These are phyloP conservation scores for Philopedon plagiatum DNA, from an alignment of 2,888 invertebrate genomes.

Conservation along the genomic window DNA sequence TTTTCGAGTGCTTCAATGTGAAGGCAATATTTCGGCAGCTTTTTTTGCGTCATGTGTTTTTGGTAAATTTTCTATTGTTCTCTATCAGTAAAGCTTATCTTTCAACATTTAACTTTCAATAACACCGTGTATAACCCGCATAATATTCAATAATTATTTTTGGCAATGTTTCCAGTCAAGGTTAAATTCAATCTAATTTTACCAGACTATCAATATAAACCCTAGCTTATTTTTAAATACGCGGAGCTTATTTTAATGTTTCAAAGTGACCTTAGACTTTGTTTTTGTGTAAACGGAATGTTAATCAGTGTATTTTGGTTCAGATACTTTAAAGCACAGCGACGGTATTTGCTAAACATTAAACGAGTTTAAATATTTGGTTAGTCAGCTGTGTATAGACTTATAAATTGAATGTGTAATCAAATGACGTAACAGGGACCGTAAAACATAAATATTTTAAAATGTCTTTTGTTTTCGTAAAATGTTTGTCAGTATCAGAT, in stretches of 20 bases:
- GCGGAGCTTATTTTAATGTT: constrained; percentile 43
- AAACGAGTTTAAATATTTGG: constrained; percentile 47
- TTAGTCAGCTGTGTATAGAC: constrained; percentile 35
- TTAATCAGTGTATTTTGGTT: constrained; percentile 50
- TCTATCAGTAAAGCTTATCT: too few relatives aligned
- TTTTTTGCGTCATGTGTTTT: too few relatives aligned
- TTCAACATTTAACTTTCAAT: too few relatives aligned
- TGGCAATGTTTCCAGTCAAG: background rate
- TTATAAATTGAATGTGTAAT: background rate
- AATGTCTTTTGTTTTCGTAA: background rate
- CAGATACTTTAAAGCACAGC: constrained; percentile 34
- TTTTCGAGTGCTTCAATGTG: too few relatives aligned
- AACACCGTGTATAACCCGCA: too few relatives aligned
- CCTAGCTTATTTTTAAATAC: constrained; percentile 41
- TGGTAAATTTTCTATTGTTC: too few relatives aligned
- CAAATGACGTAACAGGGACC: background rate
- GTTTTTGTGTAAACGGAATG: constrained; percentile 51
- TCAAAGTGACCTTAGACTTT: constrained; percentile 50
- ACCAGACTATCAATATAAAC: constrained; percentile 17
- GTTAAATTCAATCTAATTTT: constrained; percentile 14
- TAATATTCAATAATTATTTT: background rate
- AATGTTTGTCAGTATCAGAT: too few relatives aligned
- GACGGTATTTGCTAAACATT: constrained; percentile 47
- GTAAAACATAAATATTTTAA: constrained; percentile 4
- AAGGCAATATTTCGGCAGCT: too few relatives aligned